A percentile compares a stretch with the other conserved stretches of the same genome.
Conservation (phyloP, 2,113 vertebrate genomes). For the Pluvianellus socialis region DNA sequence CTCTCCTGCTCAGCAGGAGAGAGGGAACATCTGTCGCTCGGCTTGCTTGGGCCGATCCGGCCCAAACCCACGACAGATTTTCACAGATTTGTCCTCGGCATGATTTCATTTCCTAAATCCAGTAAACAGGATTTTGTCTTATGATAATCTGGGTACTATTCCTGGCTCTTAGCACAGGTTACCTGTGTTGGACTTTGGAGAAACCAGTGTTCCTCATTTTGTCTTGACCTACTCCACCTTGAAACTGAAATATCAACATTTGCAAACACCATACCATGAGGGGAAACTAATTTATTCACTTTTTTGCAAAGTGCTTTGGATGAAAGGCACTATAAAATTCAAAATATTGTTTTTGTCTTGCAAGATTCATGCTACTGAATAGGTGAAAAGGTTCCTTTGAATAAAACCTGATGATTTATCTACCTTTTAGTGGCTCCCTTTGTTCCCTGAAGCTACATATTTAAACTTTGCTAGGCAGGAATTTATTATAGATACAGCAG, state of each 20-base stretch:
- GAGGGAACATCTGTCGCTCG: too few species aligned
- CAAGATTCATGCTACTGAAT: background rate
- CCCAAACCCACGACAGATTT: too few species aligned
- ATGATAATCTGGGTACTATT: background rate
- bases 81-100: background rate
- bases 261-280: background rate
- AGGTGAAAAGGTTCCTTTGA: constrained; percentile 31
- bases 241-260: background rate
- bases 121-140: background rate
- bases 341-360: constrained; percentile 40
- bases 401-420: constrained; percentile 53
- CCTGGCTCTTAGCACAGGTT: background rate
- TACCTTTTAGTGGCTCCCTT: constrained; percentile 9
- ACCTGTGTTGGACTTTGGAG: background rate
- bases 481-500: background rate
- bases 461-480: constrained; percentile 21
- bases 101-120: background rate
- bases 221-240: background rate
- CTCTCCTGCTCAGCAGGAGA: too few species aligned
- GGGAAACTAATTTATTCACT: background rate
- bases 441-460: constrained; percentile 24
- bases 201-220: background rate
- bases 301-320: background rate
- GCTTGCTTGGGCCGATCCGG: too few species aligned
- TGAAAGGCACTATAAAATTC: constrained; percentile 28